Base-by-base conservation (phyloP, 2,797 vertebrate species). In the Epinephelus coioides region DNA sequence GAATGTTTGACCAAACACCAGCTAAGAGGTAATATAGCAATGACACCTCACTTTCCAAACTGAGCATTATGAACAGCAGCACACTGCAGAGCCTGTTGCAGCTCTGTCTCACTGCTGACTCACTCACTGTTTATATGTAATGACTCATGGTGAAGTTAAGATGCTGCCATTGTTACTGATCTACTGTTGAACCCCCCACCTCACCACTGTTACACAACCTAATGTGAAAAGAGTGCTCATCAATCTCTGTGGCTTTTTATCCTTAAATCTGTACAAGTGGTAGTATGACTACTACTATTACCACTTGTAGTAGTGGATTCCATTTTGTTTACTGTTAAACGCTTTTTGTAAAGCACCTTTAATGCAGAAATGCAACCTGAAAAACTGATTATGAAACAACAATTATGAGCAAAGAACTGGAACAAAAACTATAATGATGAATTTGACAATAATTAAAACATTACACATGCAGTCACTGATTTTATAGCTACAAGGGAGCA, bases 121-220 rank as follows among this genome's bases (percentile, higher is more conserved):
- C 73, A 84, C 53, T 84, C 73, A 80, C 68, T 64, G 77, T 65
- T 73, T 17, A 1, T 56, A 57, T 43, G 17, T 44, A 34, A 18
- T 79, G 77, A 79, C 50, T 80, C 72, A 80, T 0, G 7, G 17
- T 6, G 62, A 47, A 67, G 55, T 70, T 30, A 25, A 68, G 65
- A 54, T n/a, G 15, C 63, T 34, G 67, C 62, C 64, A 9, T 62
- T 53, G 71, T 71, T 55, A 62, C 4, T 17, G 49, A 55, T 46
- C 46, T 30, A 34, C 34, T 34, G 34, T 38, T 53, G 25, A 59
- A 73, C 47, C 44, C 67, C 21, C 1, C 44, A n/a, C 40, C 54
- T 55, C 73, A 15, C 17, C 55, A 6, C 71, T 23, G 67, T 68
- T 59, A 21, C 62, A 53, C 55, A 83, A 63, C 56, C 38, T 38